These are phyloP conservation scores for Neopipo cinnamomea DNA, from an alignment of 2,113 vertebrate genomes.

Conservation along the genomic window DNA sequence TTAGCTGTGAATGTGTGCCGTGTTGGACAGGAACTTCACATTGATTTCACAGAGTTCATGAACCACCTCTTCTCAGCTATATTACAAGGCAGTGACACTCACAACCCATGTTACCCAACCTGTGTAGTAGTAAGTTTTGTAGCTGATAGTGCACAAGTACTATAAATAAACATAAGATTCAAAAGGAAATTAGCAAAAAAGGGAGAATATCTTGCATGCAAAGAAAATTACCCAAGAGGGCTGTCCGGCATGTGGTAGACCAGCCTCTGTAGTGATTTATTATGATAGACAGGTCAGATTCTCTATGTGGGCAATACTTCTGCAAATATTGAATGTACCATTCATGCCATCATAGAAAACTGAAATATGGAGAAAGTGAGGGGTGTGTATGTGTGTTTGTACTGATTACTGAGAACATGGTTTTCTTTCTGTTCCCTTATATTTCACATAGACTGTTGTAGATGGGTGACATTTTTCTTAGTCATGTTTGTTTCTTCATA, in stretches of 20 bases:
- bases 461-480: not conserved
- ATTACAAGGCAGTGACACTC: not conserved
- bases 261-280: not conserved
- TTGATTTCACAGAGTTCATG: conserved; percentile 6
- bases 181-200: not conserved
- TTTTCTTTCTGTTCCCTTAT: conserved; percentile 5
- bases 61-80: not conserved
- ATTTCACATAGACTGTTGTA: not conserved
- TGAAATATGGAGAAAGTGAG: not conserved
- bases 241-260: not conserved
- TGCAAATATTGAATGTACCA: not conserved
- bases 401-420: not conserved
- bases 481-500: not conserved
- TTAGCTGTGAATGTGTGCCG: not conserved
- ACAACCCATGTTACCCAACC: not conserved
- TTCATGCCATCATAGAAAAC: not conserved
- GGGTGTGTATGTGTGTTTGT: not conserved
- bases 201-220: not conserved
- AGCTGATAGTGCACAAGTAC: not conserved
- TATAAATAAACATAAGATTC: not conserved
- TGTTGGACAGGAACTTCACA: not conserved
- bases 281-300: not conserved
- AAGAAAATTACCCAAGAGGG: not conserved
- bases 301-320: not conserved
- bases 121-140: not conserved